Percentiles rank a stretch among this genome's conserved stretches.
phyloP scores from a whole-genome alignment of 2,113 vertebrate genomes.

The Cyanoramphus novaezelandiae region DNA sequence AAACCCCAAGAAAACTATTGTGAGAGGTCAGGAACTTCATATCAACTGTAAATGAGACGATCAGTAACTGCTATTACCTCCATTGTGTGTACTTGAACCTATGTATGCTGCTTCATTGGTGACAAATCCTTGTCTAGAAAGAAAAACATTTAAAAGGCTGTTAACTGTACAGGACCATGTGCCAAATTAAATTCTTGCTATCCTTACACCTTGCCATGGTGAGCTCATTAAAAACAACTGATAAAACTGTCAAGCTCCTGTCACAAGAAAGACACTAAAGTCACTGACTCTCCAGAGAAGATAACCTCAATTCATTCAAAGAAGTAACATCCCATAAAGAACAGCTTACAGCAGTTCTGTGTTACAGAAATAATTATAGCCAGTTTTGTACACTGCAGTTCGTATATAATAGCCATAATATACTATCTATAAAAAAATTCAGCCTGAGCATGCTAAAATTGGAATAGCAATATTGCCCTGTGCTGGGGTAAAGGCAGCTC shows the following conservation, averaged over 20 bases:
- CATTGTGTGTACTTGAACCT: neutral
- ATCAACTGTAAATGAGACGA: neutral
- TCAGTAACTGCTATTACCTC: neutral
- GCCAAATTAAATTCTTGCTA: neutral
- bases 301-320: slow-evolving; percentile 32
- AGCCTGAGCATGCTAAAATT: neutral
- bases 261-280: slow-evolving; percentile 20
- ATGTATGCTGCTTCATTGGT: neutral
- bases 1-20: neutral
- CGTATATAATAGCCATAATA: slow-evolving; percentile 35
- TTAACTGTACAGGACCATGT: neutral
- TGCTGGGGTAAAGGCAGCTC: slow-evolving; percentile 12
- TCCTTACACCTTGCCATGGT: neutral
- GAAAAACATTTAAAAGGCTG: neutral
- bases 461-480: slow-evolving; percentile 11
- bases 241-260: slow-evolving; percentile 26
- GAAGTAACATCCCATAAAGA: neutral
- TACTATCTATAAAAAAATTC: neutral
- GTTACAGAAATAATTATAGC: slow-evolving; percentile 44
- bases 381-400: slow-evolving; percentile 36
- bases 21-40: neutral
- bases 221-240: slow-evolving; percentile 38
- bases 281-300: slow-evolving; percentile 23
- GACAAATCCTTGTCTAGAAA: neutral
- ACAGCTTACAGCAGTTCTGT: neutral